Percentiles rank a stretch among this genome's conserved stretches.
phyloP scores from a whole-genome alignment of 2,113 vertebrate species.

The Sporophila hypoxantha region DNA sequence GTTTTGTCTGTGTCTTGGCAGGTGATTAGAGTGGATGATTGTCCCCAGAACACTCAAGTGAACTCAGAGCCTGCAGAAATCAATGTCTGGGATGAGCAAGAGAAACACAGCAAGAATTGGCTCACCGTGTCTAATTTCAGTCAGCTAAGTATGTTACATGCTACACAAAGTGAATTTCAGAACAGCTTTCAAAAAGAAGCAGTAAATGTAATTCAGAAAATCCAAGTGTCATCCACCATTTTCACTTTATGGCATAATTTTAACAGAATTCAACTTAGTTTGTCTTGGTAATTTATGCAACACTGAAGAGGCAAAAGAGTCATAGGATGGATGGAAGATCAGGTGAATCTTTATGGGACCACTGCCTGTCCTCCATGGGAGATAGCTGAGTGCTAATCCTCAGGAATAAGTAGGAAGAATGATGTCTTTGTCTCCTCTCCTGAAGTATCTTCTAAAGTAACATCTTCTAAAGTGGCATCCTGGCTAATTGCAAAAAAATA shows the following conservation, averaged over 20 bases:
- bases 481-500: background rate
- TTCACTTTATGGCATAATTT: background rate
- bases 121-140: constrained; percentile 80
- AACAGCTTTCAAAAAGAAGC: background rate
- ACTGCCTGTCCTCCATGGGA: background rate
- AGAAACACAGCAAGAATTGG: constrained; percentile 64
- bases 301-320: background rate
- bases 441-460: background rate
- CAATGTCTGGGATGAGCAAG: constrained; percentile 34
- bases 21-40: constrained; percentile 71
- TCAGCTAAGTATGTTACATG: constrained; percentile 80
- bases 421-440: background rate
- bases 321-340: background rate
- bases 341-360: background rate
- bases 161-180: background rate
- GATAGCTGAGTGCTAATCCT: background rate
- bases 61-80: constrained; percentile 63
- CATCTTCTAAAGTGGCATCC: background rate
- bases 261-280: background rate
- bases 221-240: background rate
- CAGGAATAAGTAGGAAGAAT: background rate
- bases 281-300: background rate
- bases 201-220: background rate
- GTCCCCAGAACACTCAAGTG: constrained; percentile 58
- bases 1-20: constrained; percentile 35